These are phyloP conservation scores for Drosophila ficusphila DNA, from an alignment of 1,140 invertebrate genomes.

Conservation along the genomic window DNA sequence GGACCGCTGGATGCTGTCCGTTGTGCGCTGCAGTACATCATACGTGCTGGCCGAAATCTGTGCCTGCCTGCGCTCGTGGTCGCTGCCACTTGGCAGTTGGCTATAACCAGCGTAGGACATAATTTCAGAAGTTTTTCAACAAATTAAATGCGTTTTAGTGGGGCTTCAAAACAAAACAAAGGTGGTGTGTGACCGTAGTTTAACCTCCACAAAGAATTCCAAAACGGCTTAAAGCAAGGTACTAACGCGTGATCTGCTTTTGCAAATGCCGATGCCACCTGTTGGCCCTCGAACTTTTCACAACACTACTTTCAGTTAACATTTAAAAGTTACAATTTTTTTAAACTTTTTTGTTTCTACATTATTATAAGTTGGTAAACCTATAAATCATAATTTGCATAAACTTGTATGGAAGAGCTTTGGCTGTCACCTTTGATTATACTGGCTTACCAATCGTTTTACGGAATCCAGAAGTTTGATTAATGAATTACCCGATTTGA, in stretches of 20 bases:
- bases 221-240: neutral
- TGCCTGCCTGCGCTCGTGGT: constrained; percentile 48
- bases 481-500: neutral
- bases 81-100: constrained; percentile 63
- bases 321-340: neutral
- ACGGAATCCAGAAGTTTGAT: too few relatives aligned
- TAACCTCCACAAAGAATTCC: too few relatives aligned
- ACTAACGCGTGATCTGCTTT: constrained; percentile 2
- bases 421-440: too few relatives aligned
- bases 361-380: too few relatives aligned
- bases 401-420: too few relatives aligned
- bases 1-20: constrained; percentile 85
- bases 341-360: neutral
- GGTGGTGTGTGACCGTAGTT: constrained; percentile 9
- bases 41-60: constrained; percentile 63
- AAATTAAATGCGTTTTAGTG: constrained; percentile 20
- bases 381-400: too few relatives aligned
- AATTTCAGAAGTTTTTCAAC: neutral
- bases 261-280: neutral
- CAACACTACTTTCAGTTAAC: neutral
- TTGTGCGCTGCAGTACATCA: constrained; percentile 63
- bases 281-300: neutral
- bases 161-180: constrained; percentile 23
- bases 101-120: constrained; percentile 64
- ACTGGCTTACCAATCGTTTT: too few relatives aligned